Base-by-base conservation (phyloP, 2,888 invertebrate species). In the Bembecia ichneumoniformis region DNA sequence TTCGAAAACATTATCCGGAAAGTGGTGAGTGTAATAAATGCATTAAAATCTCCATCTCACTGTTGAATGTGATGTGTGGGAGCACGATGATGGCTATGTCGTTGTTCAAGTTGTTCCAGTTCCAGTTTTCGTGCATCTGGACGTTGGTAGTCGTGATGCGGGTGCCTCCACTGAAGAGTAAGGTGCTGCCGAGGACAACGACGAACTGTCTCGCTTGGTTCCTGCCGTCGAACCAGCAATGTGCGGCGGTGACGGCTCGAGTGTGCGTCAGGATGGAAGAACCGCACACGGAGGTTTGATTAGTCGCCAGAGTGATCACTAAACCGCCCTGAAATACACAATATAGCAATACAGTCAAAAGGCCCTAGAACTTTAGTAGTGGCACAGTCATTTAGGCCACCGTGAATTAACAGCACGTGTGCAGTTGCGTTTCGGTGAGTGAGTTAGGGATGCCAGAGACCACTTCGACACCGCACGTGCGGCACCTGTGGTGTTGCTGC, bases 181-280 rank as follows among this genome's bases (percentile, higher is more conserved):
- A 49, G 2, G 49, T 40, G 44, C 70, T 66, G 3, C 60, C 66
- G 16, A 76, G 61, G n/a, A 75, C 74, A 16, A 76, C 63, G 35
- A 50, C 50, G 57, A 77, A 65, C 47, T 62, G 62, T 10, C 62
- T 58, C 16, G 73, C 77, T 47, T 67, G 66, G 49, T 49, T 56
- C 28, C 57, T 50, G 3, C 64, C 58, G 53, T 70, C 63, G 44
- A 56, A 55, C 76, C 74, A 73, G 59, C 74, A 75, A 55, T 75
- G 54, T 64, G 66, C 70, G 1, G 68, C 68, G 15, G 66, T 68
- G 47, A 66, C 56, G 13, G 57, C 40, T 11, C 58, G 57, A 1
- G 53, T 62, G 59, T 64, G 62, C 45, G 58, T 47, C 35, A 73
- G 13, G 0, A 71, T 55, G 0, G 67, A 60, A 1, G 64, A 58